Evolutionary conservation across 2,113 vertebrate genomes (phyloP).

Genomic region (Catharus fuscescens): DNA sequence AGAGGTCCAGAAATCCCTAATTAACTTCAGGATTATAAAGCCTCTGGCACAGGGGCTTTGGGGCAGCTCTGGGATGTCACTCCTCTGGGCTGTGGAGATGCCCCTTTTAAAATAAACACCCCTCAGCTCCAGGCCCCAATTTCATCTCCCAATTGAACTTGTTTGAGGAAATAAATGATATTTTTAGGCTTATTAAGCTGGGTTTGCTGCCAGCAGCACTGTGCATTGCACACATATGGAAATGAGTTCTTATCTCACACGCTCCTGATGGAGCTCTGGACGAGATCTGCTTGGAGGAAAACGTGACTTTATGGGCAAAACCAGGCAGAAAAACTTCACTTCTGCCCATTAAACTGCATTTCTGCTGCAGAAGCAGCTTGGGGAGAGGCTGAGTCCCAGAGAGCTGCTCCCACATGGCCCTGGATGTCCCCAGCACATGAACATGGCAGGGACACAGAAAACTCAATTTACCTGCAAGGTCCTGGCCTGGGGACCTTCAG

Average conservation of each 20-base stretch:
- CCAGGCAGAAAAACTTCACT: not conserved
- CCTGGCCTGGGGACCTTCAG: not conserved
- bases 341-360: not conserved
- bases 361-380: not conserved
- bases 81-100: not conserved
- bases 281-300: not conserved
- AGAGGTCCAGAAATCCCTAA: slow-evolving; percentile 17
- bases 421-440: not conserved
- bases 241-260: slow-evolving; percentile 36
- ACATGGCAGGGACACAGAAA: not conserved
- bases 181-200: not conserved
- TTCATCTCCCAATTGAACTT: not conserved
- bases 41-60: not conserved
- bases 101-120: not conserved
- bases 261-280: not conserved
- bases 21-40: not conserved
- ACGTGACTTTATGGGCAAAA: not conserved
- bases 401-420: not conserved
- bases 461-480: not conserved
- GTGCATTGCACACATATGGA: not conserved
- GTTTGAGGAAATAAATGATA: not conserved
- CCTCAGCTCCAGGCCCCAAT: not conserved
- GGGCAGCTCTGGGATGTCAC: not conserved
- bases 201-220: not conserved
- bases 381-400: not conserved